Percentiles rank a stretch among this genome's conserved stretches.
These are phyloP conservation scores for Gallinago media DNA, from an alignment of 2,113 vertebrate species.

Conservation along the genomic window DNA sequence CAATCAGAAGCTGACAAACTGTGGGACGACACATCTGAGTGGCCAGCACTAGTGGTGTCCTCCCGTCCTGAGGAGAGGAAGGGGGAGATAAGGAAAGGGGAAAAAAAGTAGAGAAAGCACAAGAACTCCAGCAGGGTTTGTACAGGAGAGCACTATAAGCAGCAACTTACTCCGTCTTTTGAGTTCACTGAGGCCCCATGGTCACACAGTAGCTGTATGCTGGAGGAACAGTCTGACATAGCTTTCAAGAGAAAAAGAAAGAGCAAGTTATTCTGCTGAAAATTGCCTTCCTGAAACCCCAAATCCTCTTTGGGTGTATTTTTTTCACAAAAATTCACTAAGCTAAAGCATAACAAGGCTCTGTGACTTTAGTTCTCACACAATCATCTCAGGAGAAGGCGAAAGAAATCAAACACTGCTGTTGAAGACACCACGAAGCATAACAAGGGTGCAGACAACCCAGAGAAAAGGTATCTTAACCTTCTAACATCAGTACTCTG, in stretches of 20 bases:
- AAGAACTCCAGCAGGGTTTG: accelerated
- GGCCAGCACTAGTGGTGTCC: constrained; percentile 92
- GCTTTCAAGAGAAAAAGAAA: constrained; percentile 74
- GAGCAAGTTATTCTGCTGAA: neutral
- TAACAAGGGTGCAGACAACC: accelerated
- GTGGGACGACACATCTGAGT: constrained; percentile 95
- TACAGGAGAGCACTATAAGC: neutral
- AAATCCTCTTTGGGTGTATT: accelerated
- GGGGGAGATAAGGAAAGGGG: neutral
- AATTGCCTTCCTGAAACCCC: neutral
- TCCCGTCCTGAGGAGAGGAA: constrained; percentile 83
- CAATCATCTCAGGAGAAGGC: neutral
- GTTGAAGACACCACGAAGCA: neutral
- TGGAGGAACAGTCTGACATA: constrained; percentile 93
- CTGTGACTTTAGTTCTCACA: too few relatives aligned
- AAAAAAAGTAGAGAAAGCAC: too few relatives aligned
- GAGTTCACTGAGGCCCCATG: constrained; percentile 90
- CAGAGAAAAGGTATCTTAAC: neutral
- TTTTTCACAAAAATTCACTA: neutral
- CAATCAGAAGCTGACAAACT: constrained; percentile 91
- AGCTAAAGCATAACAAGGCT: neutral
- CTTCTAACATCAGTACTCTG: accelerated
- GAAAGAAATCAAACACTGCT: accelerated
- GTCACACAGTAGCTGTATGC: constrained; percentile 94
- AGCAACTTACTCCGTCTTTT: constrained; percentile 87